A percentile compares a stretch with the other conserved stretches of the same genome.
Evolutionary conservation across 1,140 invertebrate genomes (phyloP).

Genomic region (Brachionus angularis): DNA sequence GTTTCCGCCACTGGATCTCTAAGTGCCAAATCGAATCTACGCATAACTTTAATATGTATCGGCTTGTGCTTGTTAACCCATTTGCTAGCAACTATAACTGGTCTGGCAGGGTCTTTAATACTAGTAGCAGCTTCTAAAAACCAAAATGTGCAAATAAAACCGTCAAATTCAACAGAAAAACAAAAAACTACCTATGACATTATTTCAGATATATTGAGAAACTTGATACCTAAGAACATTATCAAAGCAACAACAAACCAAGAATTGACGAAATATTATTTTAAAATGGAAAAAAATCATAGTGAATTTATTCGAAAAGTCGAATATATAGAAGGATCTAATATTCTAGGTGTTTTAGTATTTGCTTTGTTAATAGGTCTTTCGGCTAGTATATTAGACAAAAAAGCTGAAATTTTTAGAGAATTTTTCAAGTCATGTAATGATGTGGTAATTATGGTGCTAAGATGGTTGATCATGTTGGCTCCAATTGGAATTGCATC

Average conservation of each 20-base stretch:
- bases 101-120: conserved; percentile 3
- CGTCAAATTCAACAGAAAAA: background rate
- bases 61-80: conserved; percentile 27
- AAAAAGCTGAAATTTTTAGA: conserved; percentile 24
- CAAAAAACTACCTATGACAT: conserved; percentile 39
- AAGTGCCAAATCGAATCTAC: conserved; percentile 35
- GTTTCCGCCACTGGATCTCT: conserved; percentile 35
- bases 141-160: background rate
- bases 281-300: background rate
- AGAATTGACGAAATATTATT: conserved; percentile 18
- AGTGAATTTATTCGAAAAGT: conserved; percentile 14
- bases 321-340: conserved; percentile 34
- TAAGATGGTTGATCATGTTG: conserved; percentile 27
- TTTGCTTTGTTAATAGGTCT: conserved; percentile 38
- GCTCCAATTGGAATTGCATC: conserved; percentile 31
- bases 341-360: conserved; percentile 36
- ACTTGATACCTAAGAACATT: conserved; percentile 40
- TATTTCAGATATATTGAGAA: conserved; percentile 32
- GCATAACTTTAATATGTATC: conserved; percentile 28
- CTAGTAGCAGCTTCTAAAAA: conserved; percentile 19
- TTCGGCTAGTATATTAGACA: conserved; percentile 22
- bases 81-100: background rate
- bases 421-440: conserved; percentile 38
- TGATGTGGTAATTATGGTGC: conserved; percentile 19
- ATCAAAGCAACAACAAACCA: conserved; percentile 41